Evolutionary conservation across 2,113 vertebrate species (phyloP).

Genomic region (Gobius niger): DNA sequence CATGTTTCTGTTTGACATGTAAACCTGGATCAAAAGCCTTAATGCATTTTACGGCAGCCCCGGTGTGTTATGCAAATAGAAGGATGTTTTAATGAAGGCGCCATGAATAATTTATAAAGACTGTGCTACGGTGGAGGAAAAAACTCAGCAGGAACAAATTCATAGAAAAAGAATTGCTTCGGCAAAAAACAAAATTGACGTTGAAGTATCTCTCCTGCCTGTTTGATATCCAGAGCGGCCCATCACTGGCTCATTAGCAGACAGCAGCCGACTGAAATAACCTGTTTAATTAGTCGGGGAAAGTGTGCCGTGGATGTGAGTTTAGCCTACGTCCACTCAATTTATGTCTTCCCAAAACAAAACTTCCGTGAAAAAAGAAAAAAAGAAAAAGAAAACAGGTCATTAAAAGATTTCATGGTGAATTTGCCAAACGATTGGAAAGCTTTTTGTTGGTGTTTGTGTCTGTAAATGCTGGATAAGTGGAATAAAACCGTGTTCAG

Average conservation of each 20-base stretch:
- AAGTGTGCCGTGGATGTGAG: slow-evolving; percentile 18
- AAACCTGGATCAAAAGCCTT: slow-evolving; percentile 65
- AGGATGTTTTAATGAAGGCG: slow-evolving; percentile 68
- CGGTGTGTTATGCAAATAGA: slow-evolving; percentile 71
- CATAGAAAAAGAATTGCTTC: slow-evolving; percentile 46
- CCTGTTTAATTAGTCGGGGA: slow-evolving; percentile 37
- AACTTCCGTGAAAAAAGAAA: slow-evolving; percentile 12
- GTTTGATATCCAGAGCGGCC: slow-evolving; percentile 50
- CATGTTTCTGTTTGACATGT: slow-evolving; percentile 65
- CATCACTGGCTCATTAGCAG: slow-evolving; percentile 52
- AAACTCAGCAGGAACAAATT: slow-evolving; percentile 55
- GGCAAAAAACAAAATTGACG: slow-evolving; percentile 38
- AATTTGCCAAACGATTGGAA: slow-evolving; percentile 4
- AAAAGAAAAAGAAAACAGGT: slow-evolving; percentile 4
- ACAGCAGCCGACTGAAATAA: slow-evolving; percentile 38
- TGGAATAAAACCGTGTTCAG: not conserved
- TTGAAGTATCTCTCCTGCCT: slow-evolving; percentile 31
- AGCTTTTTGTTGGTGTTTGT: not conserved
- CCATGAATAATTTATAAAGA: slow-evolving; percentile 71
- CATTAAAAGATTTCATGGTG: slow-evolving; percentile 21
- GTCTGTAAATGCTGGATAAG: not conserved
- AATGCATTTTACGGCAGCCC: slow-evolving; percentile 50
- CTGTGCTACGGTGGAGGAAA: slow-evolving; percentile 47
- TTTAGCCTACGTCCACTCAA: slow-evolving; percentile 18
- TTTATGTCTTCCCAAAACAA: slow-evolving; percentile 10